Evolutionary conservation across 2,888 invertebrate genomes (phyloP).

Genomic region (Augiades crinisus): DNA sequence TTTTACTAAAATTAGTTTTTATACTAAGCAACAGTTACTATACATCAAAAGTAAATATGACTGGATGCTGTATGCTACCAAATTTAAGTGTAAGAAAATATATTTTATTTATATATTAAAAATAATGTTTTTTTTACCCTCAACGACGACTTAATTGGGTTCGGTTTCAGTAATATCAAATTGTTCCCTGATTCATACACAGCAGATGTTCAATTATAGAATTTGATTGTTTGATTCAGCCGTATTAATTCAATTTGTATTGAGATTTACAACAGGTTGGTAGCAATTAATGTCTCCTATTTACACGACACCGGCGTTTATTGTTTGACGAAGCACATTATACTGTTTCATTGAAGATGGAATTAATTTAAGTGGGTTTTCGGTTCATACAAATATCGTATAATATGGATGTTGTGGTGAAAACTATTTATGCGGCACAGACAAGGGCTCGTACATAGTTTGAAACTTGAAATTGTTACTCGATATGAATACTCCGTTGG

Average conservation of each 20-base stretch:
- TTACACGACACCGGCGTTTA: slow-evolving; percentile 22
- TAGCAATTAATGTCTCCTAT: slow-evolving; percentile 22
- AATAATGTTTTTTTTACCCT: too few species aligned
- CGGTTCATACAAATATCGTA: slow-evolving; percentile 21
- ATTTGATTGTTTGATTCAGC: slow-evolving; percentile 22
- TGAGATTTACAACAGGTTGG: slow-evolving; percentile 26
- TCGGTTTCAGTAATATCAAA: too few species aligned
- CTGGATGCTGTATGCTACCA: too few species aligned
- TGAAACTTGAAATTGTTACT: slow-evolving; percentile 13
- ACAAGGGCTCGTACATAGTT: slow-evolving; percentile 8
- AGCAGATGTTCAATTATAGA: slow-evolving; percentile 24
- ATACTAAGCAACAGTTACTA: too few species aligned
- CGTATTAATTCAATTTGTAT: slow-evolving; percentile 25
- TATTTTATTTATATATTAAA: too few species aligned
- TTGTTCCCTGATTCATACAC: too few species aligned
- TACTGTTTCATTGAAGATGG: slow-evolving; percentile 26
- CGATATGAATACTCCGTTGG: slow-evolving; percentile 11
- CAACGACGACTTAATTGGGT: too few species aligned
- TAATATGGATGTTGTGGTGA: slow-evolving; percentile 25
- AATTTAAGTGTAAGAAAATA: too few species aligned
- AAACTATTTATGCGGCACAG: slow-evolving; percentile 21
- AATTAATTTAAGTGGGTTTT: slow-evolving; percentile 25
- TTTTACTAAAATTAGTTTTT: too few species aligned
- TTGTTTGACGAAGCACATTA: slow-evolving; percentile 24
- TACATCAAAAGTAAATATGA: too few species aligned